These are phyloP conservation scores for Sphaerodactylus townsendi DNA, from an alignment of 2,113 vertebrate species.

Conservation along the genomic window DNA sequence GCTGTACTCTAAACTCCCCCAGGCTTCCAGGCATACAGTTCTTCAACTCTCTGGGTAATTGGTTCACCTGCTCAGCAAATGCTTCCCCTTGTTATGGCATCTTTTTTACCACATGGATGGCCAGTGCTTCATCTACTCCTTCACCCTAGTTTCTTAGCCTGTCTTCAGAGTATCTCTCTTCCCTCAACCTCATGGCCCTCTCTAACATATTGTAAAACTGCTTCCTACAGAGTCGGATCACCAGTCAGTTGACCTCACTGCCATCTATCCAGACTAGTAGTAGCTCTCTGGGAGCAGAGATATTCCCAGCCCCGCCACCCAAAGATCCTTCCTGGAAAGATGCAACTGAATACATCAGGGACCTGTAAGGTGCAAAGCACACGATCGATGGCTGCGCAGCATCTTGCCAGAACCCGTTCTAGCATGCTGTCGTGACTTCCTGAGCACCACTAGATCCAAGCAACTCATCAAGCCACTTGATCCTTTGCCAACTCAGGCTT, in stretches of 20 bases:
- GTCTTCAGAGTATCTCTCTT: background rate
- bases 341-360: background rate
- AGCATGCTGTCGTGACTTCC: background rate
- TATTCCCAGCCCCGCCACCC: background rate
- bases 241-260: background rate
- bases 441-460: background rate
- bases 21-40: background rate
- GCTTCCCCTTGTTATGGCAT: background rate
- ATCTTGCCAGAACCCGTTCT: background rate
- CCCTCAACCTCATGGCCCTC: background rate
- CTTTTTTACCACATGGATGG: background rate
- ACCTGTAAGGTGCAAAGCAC: background rate
- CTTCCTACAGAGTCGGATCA: background rate
- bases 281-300: no score
- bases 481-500: background rate
- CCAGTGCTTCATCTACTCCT: background rate
- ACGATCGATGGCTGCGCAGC: background rate
- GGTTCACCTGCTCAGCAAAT: background rate
- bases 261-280: background rate
- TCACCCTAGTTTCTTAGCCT: background rate
- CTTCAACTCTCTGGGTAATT: background rate
- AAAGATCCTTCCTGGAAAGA: background rate
- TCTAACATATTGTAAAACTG: background rate
- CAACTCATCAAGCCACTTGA: background rate
- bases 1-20: background rate